A percentile compares a stretch with the other conserved stretches of the same genome.
Conservation (phyloP, 1,140 invertebrate genomes). For the Drosophila asahinai region DNA sequence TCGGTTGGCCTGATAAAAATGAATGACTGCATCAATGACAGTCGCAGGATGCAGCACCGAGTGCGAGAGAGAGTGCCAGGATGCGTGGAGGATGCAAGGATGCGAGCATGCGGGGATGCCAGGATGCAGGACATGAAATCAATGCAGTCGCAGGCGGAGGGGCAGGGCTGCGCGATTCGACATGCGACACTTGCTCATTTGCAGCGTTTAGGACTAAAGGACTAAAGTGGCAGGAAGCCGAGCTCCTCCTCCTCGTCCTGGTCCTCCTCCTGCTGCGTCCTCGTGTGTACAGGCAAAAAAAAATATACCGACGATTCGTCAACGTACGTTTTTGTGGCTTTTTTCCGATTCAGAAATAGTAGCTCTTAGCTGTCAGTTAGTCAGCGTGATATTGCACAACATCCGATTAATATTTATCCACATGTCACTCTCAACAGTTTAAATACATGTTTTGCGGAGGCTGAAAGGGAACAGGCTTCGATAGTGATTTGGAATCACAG, state of each 20-base stretch:
- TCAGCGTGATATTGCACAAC: not conserved
- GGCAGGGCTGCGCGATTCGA: constrained; percentile 24
- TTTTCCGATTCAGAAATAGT: not conserved
- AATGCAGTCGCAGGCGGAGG: constrained; percentile 25
- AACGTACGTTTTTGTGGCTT: not conserved
- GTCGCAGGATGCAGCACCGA: constrained; percentile 33
- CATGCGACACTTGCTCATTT: constrained; percentile 75
- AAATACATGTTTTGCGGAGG: not conserved
- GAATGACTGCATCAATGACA: constrained; percentile 72
- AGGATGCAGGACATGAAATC: constrained; percentile 42
- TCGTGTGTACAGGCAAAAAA: constrained; percentile 12
- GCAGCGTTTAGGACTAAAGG: constrained; percentile 72
- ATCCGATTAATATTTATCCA: constrained; percentile 14
- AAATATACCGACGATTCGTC: constrained; percentile 4
- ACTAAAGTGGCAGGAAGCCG: constrained; percentile 71
- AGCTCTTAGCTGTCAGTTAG: constrained; percentile 9
- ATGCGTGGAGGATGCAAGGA: constrained; percentile 2
- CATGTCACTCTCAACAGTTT: not conserved
- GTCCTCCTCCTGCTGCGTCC: not conserved
- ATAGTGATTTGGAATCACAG: not conserved
- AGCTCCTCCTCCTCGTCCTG: constrained; percentile 1
- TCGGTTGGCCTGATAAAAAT: constrained; percentile 69
- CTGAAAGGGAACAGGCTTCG: not conserved
- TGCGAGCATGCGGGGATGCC: constrained; percentile 10
- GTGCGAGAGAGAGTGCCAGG: constrained; percentile 10